Conservation (phyloP, 2,888 invertebrate genomes). For the Spilarctia lutea region DNA sequence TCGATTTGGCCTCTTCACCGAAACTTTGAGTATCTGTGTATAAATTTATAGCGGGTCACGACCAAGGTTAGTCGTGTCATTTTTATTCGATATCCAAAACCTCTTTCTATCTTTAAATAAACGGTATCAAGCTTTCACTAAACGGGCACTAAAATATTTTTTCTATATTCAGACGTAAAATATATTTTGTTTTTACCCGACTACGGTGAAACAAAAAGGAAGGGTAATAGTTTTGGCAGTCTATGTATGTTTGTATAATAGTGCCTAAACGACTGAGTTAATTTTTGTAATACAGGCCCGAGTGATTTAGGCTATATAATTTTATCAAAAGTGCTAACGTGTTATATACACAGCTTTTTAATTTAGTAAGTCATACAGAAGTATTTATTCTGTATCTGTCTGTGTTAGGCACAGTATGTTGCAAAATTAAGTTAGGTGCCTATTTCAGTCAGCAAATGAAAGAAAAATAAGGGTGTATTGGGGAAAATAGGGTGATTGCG, state of each 20-base stretch:
- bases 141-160: background rate
- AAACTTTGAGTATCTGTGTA: conserved; percentile 41
- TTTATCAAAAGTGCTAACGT: no score
- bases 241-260: no score
- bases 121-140: background rate
- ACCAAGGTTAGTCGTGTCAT: conserved; percentile 23
- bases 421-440: conserved; percentile 26
- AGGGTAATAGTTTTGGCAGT: no score
- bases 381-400: background rate
- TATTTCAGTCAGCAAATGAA: conserved; percentile 20
- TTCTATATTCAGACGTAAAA: no score
- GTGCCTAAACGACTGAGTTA: no score
- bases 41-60: conserved; percentile 28
- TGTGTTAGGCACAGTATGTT: conserved; percentile 6
- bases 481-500: conserved; percentile 20
- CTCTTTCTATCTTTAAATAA: background rate
- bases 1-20: conserved; percentile 46
- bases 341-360: no score
- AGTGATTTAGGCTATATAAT: no score
- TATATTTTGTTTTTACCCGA: no score
- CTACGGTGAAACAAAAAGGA: no score
- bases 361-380: background rate
- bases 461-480: conserved; percentile 18
- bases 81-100: background rate
- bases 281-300: no score